Conservation (phyloP, 2,113 vertebrate species). For the Nanger granti region DNA sequence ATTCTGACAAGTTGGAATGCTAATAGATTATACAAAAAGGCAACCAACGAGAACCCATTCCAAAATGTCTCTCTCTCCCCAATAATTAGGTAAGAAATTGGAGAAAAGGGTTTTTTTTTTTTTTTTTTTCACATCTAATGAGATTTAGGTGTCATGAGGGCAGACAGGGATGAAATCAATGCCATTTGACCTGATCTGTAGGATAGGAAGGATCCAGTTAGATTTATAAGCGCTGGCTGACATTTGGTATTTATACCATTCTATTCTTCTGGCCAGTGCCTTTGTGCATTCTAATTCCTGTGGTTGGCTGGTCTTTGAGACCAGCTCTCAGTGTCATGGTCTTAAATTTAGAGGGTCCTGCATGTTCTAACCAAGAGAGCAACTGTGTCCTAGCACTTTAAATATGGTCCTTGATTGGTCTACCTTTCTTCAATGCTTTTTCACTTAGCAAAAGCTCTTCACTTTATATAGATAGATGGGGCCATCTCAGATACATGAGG, state of each 20-base stretch:
- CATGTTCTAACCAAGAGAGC: not conserved
- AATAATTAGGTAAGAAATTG: constrained; percentile 41
- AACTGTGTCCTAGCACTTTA: constrained; percentile 48
- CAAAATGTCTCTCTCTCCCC: constrained; percentile 23
- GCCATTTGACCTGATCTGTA: not conserved
- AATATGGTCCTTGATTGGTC: not conserved
- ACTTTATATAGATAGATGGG: constrained; percentile 56
- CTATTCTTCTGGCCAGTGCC: constrained; percentile 56
- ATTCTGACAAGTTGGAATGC: constrained; percentile 56
- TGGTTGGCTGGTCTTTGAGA: constrained; percentile 23
- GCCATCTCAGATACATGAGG: constrained; percentile 10
- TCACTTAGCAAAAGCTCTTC: constrained; percentile 57
- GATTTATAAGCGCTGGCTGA: constrained; percentile 17
- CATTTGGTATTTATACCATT: constrained; percentile 59
- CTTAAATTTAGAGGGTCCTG: not conserved
- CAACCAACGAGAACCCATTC: constrained; percentile 20
- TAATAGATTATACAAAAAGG: constrained; percentile 34
- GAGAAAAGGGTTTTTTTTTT: not conserved
- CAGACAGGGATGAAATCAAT: not conserved
- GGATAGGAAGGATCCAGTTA: not conserved
- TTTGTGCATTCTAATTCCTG: constrained; percentile 55
- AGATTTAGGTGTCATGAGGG: not conserved
- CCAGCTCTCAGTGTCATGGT: not conserved
- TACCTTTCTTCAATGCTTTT: not conserved
- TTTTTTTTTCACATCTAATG: not conserved